These are phyloP conservation scores for Syngnathus acus DNA, from an alignment of 2,797 vertebrate genomes.

Conservation along the genomic window DNA sequence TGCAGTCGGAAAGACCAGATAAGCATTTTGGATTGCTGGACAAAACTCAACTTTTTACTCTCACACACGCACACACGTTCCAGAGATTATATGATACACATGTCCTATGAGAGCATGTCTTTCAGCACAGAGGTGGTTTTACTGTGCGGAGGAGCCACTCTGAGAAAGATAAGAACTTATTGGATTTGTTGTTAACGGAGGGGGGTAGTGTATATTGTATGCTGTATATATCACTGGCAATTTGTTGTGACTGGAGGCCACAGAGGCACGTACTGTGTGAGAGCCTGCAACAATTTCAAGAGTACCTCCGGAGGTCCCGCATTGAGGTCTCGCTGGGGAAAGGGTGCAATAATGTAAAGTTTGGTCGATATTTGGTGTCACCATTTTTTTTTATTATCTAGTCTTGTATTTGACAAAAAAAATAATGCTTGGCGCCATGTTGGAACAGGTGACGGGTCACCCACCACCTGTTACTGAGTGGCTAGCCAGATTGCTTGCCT, in stretches of 20 bases:
- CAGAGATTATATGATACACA: conserved; percentile 43
- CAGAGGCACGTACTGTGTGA: conserved; percentile 4
- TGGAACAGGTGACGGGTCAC: too few relatives aligned
- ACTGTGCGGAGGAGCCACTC: conserved; percentile 37
- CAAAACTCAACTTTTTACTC: conserved; percentile 37
- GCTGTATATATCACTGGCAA: conserved; percentile 2
- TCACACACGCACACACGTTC: conserved; percentile 1
- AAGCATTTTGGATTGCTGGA: conserved; percentile 57
- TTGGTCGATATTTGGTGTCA: too few relatives aligned
- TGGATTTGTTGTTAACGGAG: conserved; percentile 24
- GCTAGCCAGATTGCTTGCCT: too few relatives aligned
- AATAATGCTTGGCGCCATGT: too few relatives aligned
- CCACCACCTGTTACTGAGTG: too few relatives aligned
- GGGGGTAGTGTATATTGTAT: neutral
- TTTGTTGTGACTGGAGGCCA: conserved; percentile 8
- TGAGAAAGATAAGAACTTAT: conserved; percentile 42
- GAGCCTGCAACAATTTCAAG: conserved; percentile 2
- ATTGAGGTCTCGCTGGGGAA: too few relatives aligned
- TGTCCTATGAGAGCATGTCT: conserved; percentile 42
- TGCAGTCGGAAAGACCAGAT: conserved; percentile 60
- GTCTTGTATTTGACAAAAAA: too few relatives aligned
- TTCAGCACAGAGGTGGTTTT: conserved; percentile 47
- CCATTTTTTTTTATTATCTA: too few relatives aligned
- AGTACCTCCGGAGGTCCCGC: too few relatives aligned
- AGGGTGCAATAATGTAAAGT: too few relatives aligned